Evolutionary conservation across 2,888 invertebrate genomes (phyloP).

Genomic region (Drosophila neutralis): DNA sequence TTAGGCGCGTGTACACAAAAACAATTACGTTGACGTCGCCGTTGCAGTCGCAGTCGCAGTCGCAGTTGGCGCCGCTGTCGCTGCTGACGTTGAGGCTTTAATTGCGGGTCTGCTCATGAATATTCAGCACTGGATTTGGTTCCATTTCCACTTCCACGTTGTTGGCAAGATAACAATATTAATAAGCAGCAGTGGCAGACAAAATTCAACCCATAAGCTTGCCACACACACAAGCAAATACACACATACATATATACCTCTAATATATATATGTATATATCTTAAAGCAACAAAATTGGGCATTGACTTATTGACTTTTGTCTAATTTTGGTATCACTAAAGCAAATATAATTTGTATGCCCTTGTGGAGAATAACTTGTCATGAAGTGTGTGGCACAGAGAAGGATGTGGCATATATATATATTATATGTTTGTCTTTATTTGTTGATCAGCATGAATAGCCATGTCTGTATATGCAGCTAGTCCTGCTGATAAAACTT

Average conservation of each 20-base stretch:
- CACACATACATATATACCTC: not conserved
- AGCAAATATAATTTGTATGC: not conserved
- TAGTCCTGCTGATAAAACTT: too few species aligned
- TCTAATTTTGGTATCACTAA: not conserved
- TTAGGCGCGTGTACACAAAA: conserved; percentile 67
- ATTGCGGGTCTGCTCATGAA: conserved; percentile 52
- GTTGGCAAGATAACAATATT: conserved; percentile 35
- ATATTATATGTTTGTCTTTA: not conserved
- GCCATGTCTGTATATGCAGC: not conserved
- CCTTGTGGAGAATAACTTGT: not conserved
- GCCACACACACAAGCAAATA: not conserved
- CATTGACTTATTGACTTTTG: not conserved
- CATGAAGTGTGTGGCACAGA: not conserved
- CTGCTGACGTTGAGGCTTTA: conserved; percentile 33
- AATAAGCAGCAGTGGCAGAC: conserved; percentile 10
- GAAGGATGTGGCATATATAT: not conserved
- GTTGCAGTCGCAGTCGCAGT: not conserved
- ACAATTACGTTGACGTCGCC: conserved; percentile 58
- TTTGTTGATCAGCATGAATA: not conserved
- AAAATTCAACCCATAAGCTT: not conserved
- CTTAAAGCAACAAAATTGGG: not conserved
- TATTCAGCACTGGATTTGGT: conserved; percentile 41
- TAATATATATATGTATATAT: too few species aligned
- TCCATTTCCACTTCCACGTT: conserved; percentile 18
- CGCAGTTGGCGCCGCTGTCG: conserved; percentile 21